Evolutionary conservation across 2,797 vertebrate genomes (phyloP).

Genomic region (Perodicticus potto): DNA sequence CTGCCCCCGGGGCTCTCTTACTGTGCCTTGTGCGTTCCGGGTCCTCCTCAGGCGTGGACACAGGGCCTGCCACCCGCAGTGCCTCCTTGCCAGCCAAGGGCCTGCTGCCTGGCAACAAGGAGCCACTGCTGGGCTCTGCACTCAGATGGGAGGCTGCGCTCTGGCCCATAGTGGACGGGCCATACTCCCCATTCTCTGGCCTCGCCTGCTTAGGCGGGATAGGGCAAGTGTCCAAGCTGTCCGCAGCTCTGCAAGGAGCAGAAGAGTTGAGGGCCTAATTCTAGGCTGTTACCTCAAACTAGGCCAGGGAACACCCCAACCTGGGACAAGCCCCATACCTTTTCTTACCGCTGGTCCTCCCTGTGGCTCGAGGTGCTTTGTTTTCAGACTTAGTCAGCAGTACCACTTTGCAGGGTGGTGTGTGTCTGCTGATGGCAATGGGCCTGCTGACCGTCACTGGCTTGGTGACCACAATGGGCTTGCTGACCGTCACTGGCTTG

Average conservation of each 20-base stretch:
- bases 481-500: slow-evolving; percentile 72
- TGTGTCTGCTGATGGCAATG: slow-evolving; percentile 76
- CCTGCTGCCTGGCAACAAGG: slow-evolving; percentile 82
- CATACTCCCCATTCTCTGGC: slow-evolving; percentile 93
- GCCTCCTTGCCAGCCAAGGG: slow-evolving; percentile 89
- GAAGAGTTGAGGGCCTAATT: slow-evolving; percentile 36
- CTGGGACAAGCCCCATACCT: slow-evolving; percentile 88
- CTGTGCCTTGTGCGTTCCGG: slow-evolving; percentile 97
- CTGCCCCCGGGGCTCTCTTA: slow-evolving; percentile 88
- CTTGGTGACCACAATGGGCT: slow-evolving; percentile 77
- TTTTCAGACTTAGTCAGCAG: slow-evolving; percentile 87
- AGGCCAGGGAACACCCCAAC: neutral
- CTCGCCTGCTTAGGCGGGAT: slow-evolving; percentile 92
- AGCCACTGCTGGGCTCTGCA: slow-evolving; percentile 83
- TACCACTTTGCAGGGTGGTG: slow-evolving; percentile 77
- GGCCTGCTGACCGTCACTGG: slow-evolving; percentile 77
- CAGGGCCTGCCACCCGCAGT: slow-evolving; percentile 87
- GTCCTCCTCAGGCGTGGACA: slow-evolving; percentile 92
- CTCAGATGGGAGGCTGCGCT: slow-evolving; percentile 87
- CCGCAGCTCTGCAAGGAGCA: slow-evolving; percentile 90
- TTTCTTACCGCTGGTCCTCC: slow-evolving; percentile 93
- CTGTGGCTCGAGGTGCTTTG: slow-evolving; percentile 90
- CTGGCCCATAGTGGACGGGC: slow-evolving; percentile 84
- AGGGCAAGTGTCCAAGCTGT: slow-evolving; percentile 91
- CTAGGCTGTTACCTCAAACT: neutral